Percentiles rank a stretch among this genome's conserved stretches.
phyloP scores from a whole-genome alignment of 2,888 invertebrate species.

The Galerucella pusilla region DNA sequence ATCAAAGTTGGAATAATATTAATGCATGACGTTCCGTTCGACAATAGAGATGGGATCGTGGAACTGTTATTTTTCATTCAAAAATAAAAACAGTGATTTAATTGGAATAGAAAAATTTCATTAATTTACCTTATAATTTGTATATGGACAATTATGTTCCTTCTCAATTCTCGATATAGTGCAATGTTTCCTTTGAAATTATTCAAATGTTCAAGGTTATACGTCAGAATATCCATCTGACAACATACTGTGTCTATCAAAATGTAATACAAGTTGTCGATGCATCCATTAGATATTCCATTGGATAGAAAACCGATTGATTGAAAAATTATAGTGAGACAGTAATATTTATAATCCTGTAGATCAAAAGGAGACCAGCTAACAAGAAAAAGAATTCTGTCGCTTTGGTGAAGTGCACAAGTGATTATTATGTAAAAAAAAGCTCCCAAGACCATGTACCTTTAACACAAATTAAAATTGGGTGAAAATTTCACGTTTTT shows the following conservation, averaged over 20 bases:
- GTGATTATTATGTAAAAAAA: not conserved
- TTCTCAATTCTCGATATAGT: not conserved
- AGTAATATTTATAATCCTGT: not conserved
- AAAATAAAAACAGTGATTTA: no score
- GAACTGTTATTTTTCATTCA: no score
- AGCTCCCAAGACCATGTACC: not conserved
- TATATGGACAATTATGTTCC: not conserved
- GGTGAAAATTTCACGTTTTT: not conserved
- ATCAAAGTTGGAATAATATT: no score
- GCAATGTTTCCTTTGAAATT: not conserved
- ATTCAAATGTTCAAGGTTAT: conserved; percentile 5
- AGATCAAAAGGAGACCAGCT: conserved; percentile 15
- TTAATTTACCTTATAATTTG: conserved; percentile 3
- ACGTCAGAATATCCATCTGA: conserved; percentile 20
- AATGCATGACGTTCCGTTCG: no score
- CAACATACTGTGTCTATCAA: conserved; percentile 18
- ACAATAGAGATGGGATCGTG: no score
- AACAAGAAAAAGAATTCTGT: not conserved
- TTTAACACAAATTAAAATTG: not conserved
- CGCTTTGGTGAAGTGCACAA: not conserved
- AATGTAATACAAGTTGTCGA: conserved; percentile 13
- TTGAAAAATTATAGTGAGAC: conserved; percentile 2
- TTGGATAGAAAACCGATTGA: not conserved
- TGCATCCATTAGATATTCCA: conserved; percentile 2
- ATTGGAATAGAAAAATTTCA: no score